Evolutionary conservation across 2,113 vertebrate species (phyloP), one percentile per base, ranked within the genome.

Genomic region (Amphilophus citrinellus): DNA sequence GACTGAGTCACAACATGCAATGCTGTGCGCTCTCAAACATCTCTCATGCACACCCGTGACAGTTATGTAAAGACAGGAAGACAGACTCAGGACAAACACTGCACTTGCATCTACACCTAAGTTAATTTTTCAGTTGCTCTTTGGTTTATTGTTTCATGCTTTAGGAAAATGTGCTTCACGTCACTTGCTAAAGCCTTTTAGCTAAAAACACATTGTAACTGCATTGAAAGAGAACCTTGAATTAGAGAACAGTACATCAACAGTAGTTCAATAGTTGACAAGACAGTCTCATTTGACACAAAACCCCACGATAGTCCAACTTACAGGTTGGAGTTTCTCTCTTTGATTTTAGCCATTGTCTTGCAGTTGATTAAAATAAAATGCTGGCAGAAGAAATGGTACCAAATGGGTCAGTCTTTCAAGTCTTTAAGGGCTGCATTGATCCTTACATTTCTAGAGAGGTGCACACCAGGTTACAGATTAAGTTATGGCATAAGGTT

Each of bases 1-100:
- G 83, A 93, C 91, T 86, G 92, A 92, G 84, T 90, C 93, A 94
- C 91, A 93, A 90, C 91, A 91, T 77, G 90, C 85, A 61, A 83
- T 60, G 50, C 81, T 88, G 77, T 82, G 81, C 44, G 75, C 88
- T 84, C 77, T 37, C 60, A 79, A 73, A 61, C 84, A 59, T 87
- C 80, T 82, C 83, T 61, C 27, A 2, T 77, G 58, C 62, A 71
- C 87, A 71, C 27, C 42, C 71, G 61, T 75, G 87, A 91, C 87
- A 86, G 82, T 88, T 89, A 88, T 73, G 86, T 68, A 78, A 84
- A 83, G 78, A 73, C 65, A 78, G 32, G 58, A 58, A 6, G 82
- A 77, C 57, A 77, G 76, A 75, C 37, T 60, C 71, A 39, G 47
- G 60, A 61, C 58, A 84, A 83, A 82, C 57, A 83, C 62, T 79